Evolutionary conservation across 2,113 vertebrate species (phyloP).

Genomic region (Calyptomena viridis): DNA sequence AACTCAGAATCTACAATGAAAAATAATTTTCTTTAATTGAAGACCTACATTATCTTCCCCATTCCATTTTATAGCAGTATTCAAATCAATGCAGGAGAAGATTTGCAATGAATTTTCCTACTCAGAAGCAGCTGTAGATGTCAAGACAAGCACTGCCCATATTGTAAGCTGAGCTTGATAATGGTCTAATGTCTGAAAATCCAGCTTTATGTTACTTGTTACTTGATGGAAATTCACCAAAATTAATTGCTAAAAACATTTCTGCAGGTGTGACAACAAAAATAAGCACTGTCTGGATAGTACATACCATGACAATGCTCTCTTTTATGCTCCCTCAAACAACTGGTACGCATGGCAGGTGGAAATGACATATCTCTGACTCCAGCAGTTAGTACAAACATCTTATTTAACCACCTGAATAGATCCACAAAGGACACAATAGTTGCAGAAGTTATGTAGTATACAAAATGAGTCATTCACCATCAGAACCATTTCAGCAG

Average conservation of each 20-base stretch:
- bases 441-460: neutral
- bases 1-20: neutral
- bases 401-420: neutral
- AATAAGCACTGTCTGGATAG: neutral
- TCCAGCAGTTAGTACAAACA: neutral
- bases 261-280: neutral
- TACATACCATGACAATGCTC: neutral
- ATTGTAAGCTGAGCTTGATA: neutral
- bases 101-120: neutral
- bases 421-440: neutral
- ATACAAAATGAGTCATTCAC: neutral
- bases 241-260: neutral
- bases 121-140: neutral
- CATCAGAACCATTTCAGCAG: neutral
- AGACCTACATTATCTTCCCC: neutral
- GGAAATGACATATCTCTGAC: neutral
- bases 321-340: neutral
- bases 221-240: neutral
- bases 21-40: neutral
- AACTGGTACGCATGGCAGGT: neutral
- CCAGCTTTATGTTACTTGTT: neutral
- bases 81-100: neutral
- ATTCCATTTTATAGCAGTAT: neutral
- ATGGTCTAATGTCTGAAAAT: neutral
- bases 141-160: neutral